Percentiles rank a stretch among this genome's conserved stretches.
Evolutionary conservation across 2,113 vertebrate species (phyloP).

Genomic region (Amphiprion percula): DNA sequence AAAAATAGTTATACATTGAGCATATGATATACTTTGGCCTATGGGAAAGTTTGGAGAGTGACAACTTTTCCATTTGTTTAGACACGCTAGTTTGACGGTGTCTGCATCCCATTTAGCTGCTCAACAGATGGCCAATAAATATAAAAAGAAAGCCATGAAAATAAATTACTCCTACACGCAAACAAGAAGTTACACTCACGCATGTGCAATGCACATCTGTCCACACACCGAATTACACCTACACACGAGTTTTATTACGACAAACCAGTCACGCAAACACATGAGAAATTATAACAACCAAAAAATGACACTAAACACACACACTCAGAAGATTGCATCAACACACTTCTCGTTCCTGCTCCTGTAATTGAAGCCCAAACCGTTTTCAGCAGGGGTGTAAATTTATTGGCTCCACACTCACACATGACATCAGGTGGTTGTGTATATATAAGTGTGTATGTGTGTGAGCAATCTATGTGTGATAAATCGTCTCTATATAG

Average conservation of each 20-base stretch:
- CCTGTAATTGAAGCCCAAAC: conserved; percentile 55
- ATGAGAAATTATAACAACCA: conserved; percentile 25
- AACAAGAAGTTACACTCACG: conserved; percentile 27
- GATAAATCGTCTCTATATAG: conserved; percentile 62
- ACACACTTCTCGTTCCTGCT: conserved; percentile 22
- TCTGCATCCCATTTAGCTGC: conserved; percentile 48
- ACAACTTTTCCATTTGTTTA: conserved; percentile 52
- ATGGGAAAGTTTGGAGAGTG: conserved; percentile 13
- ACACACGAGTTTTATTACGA: conserved; percentile 30
- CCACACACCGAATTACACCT: conserved; percentile 28
- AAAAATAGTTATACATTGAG: conserved; percentile 9
- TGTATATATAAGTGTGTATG: conserved; percentile 20
- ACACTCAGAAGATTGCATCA: conserved; percentile 20
- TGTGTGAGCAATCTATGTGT: conserved; percentile 11
- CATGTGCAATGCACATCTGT: conserved; percentile 35
- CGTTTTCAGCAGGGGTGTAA: conserved; percentile 52
- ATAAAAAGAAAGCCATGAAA: conserved; percentile 43
- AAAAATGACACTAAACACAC: conserved; percentile 23
- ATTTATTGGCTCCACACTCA: conserved; percentile 48
- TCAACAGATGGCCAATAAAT: conserved; percentile 72
- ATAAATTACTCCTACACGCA: conserved; percentile 72
- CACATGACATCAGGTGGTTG: conserved; percentile 29
- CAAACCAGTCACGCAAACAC: conserved; percentile 17
- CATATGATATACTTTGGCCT: conserved; percentile 4
- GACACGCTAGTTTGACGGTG: background rate